Conservation (phyloP, 2,888 invertebrate species). For the Sipha maydis region DNA sequence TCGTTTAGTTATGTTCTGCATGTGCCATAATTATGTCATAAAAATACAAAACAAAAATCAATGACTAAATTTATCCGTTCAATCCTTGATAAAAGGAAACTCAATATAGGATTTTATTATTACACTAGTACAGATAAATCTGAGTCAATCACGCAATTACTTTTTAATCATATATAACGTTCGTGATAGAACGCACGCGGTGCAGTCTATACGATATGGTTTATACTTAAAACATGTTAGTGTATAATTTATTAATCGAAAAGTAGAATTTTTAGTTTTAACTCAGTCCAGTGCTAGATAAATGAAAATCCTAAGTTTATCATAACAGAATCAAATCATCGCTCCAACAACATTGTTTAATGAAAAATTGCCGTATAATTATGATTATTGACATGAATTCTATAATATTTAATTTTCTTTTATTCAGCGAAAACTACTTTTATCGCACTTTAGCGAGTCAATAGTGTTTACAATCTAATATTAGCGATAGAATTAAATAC, state of each 20-base stretch:
- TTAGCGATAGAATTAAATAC: no score
- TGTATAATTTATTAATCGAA: neutral
- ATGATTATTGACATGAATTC: no score
- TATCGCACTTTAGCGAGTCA: no score
- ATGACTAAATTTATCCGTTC: neutral
- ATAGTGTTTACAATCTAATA: no score
- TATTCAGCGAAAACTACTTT: no score
- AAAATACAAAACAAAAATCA: constrained; percentile 47
- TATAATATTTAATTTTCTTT: no score
- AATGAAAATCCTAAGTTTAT: no score
- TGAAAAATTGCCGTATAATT: no score
- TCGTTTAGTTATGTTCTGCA: neutral
- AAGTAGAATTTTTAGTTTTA: neutral
- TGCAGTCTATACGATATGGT: no score
- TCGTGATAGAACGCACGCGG: neutral
- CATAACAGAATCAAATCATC: no score
- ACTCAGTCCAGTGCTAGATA: neutral
- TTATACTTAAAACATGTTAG: neutral
- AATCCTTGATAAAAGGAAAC: neutral
- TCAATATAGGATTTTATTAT: neutral
- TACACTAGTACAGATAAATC: neutral
- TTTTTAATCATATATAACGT: neutral
- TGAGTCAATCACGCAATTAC: neutral
- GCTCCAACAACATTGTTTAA: no score
- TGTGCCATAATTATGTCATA: neutral